A percentile compares a stretch with the other conserved stretches of the same genome.
phyloP scores from a whole-genome alignment of 1,140 invertebrate species.

The Zeugodacus cucurbitae region DNA sequence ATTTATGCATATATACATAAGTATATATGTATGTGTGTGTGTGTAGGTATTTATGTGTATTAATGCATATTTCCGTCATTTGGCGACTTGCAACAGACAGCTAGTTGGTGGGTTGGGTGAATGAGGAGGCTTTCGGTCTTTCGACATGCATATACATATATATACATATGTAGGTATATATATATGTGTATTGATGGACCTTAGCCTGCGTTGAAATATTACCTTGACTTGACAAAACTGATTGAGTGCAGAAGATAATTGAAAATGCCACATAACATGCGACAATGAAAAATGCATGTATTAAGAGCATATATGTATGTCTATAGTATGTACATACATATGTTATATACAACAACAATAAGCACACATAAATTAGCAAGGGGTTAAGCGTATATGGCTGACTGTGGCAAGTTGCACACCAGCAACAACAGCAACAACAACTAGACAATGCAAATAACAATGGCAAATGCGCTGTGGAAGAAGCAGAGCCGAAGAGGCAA shows the following conservation, averaged over 20 bases:
- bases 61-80: background rate
- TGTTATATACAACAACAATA: background rate
- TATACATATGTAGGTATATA: background rate
- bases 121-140: background rate
- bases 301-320: background rate
- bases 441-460: background rate
- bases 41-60: background rate
- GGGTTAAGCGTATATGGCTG: too few species aligned
- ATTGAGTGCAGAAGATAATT: slow-evolving; percentile 23
- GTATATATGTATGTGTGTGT: background rate
- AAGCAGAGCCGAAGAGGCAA: background rate
- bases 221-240: slow-evolving; percentile 28
- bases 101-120: background rate
- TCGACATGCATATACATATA: background rate
- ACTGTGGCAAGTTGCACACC: too few species aligned
- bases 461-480: background rate
- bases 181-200: background rate
- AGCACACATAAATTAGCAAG: too few species aligned
- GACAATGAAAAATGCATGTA: background rate
- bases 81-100: background rate
- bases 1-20: background rate
- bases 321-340: background rate
- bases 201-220: background rate
- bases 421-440: background rate
- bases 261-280: slow-evolving; percentile 34